Evolutionary conservation across 2,797 vertebrate species (phyloP), one percentile per base, ranked within the genome.

Genomic region (Spinus olivaceus): DNA sequence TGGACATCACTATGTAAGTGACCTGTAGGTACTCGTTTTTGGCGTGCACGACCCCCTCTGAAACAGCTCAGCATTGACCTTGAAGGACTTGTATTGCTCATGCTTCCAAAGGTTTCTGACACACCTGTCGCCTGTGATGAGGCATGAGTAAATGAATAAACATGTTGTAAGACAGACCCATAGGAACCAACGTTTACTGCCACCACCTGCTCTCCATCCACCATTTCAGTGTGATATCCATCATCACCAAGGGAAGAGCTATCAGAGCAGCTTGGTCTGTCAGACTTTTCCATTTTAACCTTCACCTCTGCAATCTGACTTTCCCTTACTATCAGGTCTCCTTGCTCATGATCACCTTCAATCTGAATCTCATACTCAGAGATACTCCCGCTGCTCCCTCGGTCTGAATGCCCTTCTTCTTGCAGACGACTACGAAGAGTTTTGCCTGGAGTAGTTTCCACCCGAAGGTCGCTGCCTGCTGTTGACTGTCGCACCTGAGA

Each of bases 221-320:
- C 99, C 97, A 99, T 97, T 97, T 99, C 99, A 0, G 99, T 99
- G 96, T 99, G 99, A 96, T 99, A 99, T 39, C 99, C 99, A 7
- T 99, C 99, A 21, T 99, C 99, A 1, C 99, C 99, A 8, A 99
- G 98, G 9, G 99, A 99, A 22, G 99, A 99, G 96, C 99, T 99
- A 91, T 99, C 99, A 0, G 99, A 99, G 91, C 99, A 99, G 77
- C 98, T 99, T 49, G 99, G 99, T 83, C 99, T 97, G 84, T 99
- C 99, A 0, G 97, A 98, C 97, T 99, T 99, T 64, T 99, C 99
- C 94, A 99, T 95, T 97, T 99, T 99, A 91, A 99, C 98, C 51
- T 99, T 99, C 69, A 99, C 98, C 89, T 99, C 99, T 0, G 99
- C 98, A 76, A 99, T 98, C 97, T 99, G 99, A 92, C 98, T 99